phyloP scores from a whole-genome alignment of 2,113 vertebrate species.

The Vulpes vulpes region DNA sequence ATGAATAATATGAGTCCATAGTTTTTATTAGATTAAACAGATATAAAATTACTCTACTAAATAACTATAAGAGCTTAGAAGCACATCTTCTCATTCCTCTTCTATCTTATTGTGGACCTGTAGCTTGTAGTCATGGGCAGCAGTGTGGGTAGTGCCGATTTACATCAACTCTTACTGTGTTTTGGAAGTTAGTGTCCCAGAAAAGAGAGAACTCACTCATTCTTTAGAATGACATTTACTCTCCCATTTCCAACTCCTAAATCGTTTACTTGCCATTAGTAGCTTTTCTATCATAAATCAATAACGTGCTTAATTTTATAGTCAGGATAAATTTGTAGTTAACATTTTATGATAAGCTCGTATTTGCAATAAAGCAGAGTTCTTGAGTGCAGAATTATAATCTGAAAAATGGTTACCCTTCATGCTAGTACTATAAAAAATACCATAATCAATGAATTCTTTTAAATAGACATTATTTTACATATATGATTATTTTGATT shows the following conservation, averaged over 20 bases:
- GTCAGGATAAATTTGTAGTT: not conserved
- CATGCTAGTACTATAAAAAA: not conserved
- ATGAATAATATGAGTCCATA: not conserved
- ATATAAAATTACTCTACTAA: not conserved
- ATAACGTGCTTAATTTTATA: not conserved
- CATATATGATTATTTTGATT: not conserved
- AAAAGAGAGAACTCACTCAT: not conserved
- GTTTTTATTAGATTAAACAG: not conserved
- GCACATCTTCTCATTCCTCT: not conserved
- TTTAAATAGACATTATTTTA: not conserved
- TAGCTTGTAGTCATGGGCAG: not conserved
- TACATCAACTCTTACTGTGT: not conserved
- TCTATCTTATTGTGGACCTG: not conserved
- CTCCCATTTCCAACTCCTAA: not conserved
- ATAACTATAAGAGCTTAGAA: not conserved
- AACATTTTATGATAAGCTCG: slow-evolving; percentile 24
- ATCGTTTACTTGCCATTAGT: not conserved
- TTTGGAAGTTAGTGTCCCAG: not conserved
- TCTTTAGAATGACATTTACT: not conserved
- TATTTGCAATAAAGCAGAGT: slow-evolving; percentile 24
- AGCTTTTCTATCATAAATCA: not conserved
- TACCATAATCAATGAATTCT: slow-evolving; percentile 2
- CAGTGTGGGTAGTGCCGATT: not conserved
- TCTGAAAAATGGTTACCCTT: not conserved
- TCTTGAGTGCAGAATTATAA: slow-evolving; percentile 12